Conservation (phyloP, 2,888 invertebrate genomes). For the Dicroscelio sp. region DNA sequence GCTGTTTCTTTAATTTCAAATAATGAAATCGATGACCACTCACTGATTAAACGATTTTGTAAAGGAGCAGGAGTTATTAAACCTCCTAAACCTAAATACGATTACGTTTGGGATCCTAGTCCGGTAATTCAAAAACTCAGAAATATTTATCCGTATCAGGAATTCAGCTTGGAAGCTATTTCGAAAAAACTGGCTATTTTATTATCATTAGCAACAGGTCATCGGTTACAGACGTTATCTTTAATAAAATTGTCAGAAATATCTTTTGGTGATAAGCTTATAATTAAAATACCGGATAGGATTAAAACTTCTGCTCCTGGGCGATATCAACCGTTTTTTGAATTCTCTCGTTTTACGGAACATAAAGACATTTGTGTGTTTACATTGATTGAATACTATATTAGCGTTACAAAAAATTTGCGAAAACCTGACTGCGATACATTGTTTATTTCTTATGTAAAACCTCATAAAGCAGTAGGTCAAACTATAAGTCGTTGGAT, state of each 20-base stretch:
- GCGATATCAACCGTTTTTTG: slow-evolving; percentile 53
- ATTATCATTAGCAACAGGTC: slow-evolving; percentile 78
- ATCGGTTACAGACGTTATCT: slow-evolving; percentile 77
- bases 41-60: too few relatives aligned
- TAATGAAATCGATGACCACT: too few relatives aligned
- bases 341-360: slow-evolving; percentile 49
- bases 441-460: slow-evolving; percentile 57
- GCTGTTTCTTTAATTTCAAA: too few relatives aligned
- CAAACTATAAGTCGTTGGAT: slow-evolving; percentile 39
- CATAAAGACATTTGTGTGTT: slow-evolving; percentile 57
- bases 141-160: slow-evolving; percentile 31
- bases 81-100: slow-evolving; percentile 79
- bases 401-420: slow-evolving; percentile 29
- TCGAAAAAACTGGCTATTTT: slow-evolving; percentile 70
- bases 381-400: slow-evolving; percentile 31
- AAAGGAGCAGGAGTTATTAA: too few relatives aligned
- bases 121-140: slow-evolving; percentile 80
- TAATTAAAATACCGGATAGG: slow-evolving; percentile 59
- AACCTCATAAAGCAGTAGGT: slow-evolving; percentile 48
- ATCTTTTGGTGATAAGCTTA: slow-evolving; percentile 6
- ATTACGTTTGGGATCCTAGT: slow-evolving; percentile 83
- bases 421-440: not conserved
- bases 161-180: not conserved
- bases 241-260: slow-evolving; percentile 72
- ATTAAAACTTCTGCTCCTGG: slow-evolving; percentile 57